A percentile compares a stretch with the other conserved stretches of the same genome.
These are phyloP conservation scores for Heterotilapia buettikoferi DNA, from an alignment of 2,113 vertebrate species.

Conservation along the genomic window DNA sequence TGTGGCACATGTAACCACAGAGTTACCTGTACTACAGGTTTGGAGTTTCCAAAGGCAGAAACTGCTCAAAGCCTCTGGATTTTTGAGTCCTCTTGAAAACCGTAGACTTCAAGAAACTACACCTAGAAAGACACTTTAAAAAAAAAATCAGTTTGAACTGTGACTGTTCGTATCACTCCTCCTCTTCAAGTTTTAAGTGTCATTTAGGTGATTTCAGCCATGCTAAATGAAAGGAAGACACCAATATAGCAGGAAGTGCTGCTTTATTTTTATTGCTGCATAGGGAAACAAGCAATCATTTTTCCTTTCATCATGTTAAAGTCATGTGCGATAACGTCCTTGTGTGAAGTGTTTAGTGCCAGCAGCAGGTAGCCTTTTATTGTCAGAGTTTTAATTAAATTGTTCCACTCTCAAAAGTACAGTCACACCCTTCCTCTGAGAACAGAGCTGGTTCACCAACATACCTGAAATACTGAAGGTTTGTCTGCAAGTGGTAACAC, in stretches of 20 bases:
- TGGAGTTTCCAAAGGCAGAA: background rate
- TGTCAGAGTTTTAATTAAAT: constrained; percentile 1
- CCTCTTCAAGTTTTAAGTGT: background rate
- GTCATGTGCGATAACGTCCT: background rate
- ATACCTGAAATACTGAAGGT: constrained; percentile 62
- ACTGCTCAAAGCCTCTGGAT: background rate
- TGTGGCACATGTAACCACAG: background rate
- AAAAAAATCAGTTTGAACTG: background rate
- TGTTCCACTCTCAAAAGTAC: constrained; percentile 8
- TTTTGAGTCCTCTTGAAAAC: background rate
- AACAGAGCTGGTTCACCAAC: constrained; percentile 64
- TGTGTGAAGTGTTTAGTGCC: background rate
- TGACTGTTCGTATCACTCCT: fast-evolving
- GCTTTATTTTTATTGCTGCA: background rate
- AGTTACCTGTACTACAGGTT: background rate
- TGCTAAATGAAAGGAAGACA: background rate
- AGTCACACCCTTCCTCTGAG: constrained; percentile 35
- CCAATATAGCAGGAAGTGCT: background rate
- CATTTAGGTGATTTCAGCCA: background rate
- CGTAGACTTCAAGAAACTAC: background rate
- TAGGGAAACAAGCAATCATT: background rate
- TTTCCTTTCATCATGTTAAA: background rate
- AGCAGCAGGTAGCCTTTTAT: background rate
- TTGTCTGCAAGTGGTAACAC: constrained; percentile 56
- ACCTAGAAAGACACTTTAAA: background rate